Evolutionary conservation across 1,140 invertebrate genomes (phyloP).

Genomic region (Pissodes strobi): DNA sequence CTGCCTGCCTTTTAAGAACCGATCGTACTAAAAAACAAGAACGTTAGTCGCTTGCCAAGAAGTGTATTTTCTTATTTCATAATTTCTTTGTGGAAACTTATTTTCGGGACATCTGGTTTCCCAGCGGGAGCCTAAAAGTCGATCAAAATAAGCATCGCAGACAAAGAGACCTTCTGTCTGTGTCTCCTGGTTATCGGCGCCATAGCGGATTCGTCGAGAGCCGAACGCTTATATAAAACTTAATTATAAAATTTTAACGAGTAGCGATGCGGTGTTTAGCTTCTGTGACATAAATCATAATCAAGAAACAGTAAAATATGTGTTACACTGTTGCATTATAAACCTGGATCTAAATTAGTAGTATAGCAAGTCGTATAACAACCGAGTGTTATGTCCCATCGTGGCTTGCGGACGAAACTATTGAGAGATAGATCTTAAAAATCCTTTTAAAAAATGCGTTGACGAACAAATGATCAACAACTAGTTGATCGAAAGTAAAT

Average conservation of each 20-base stretch:
- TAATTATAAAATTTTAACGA: slow-evolving; percentile 24
- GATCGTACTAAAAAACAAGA: too few relatives aligned
- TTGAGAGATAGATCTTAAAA: too few relatives aligned
- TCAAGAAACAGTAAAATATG: too few relatives aligned
- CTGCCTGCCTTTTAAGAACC: too few relatives aligned
- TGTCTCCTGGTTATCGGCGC: slow-evolving; percentile 7
- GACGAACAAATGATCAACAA: too few relatives aligned
- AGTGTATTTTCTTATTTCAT: slow-evolving; percentile 3
- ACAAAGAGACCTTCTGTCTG: slow-evolving; percentile 17
- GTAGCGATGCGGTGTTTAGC: slow-evolving; percentile 5
- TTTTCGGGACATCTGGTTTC: slow-evolving; percentile 8
- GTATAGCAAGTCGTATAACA: too few relatives aligned
- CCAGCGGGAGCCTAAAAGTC: slow-evolving; percentile 18
- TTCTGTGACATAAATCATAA: slow-evolving; percentile 13
- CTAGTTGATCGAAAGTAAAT: too few relatives aligned
- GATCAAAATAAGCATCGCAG: slow-evolving; percentile 11
- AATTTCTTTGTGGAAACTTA: slow-evolving; percentile 9
- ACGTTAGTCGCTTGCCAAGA: background rate
- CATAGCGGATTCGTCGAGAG: background rate
- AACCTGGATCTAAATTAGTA: too few relatives aligned
- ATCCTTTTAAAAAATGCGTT: too few relatives aligned
- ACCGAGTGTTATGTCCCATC: too few relatives aligned
- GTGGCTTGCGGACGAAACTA: too few relatives aligned
- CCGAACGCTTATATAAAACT: slow-evolving; percentile 1
- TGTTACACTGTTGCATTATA: too few relatives aligned